Percentiles rank a stretch among this genome's conserved stretches.
Evolutionary conservation across 2,797 vertebrate genomes (phyloP).

Genomic region (Muraenolepis orangiensis): DNA sequence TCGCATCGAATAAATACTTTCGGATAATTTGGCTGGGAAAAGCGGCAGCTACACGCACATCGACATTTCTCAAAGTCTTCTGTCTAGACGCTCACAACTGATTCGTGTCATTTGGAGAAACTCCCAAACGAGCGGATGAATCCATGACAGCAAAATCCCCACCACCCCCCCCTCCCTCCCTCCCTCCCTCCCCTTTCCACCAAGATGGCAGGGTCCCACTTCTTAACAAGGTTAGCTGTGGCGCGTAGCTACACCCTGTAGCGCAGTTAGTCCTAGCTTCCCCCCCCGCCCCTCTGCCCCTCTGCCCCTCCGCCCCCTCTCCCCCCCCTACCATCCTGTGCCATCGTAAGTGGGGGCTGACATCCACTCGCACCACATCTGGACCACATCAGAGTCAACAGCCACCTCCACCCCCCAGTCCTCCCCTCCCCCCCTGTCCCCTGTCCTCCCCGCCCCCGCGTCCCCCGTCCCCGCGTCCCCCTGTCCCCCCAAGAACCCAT

Average conservation of each 20-base stretch:
- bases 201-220: slow-evolving; percentile 2
- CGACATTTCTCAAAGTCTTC: too few relatives aligned
- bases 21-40: too few relatives aligned
- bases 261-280: not conserved
- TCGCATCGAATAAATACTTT: too few relatives aligned
- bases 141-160: not conserved
- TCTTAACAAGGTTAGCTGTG: slow-evolving; percentile 12
- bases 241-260: slow-evolving; percentile 12
- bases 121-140: not conserved
- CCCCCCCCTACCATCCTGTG: slow-evolving; percentile 27
- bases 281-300: not conserved
- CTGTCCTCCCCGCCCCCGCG: too few relatives aligned
- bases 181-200: too few relatives aligned
- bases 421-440: too few relatives aligned
- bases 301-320: slow-evolving; percentile 24
- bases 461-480: too few relatives aligned
- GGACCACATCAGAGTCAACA: slow-evolving; percentile 37
- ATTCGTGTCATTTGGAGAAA: not conserved
- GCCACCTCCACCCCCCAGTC: too few relatives aligned
- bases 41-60: too few relatives aligned
- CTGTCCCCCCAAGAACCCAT: slow-evolving; percentile 57
- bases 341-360: slow-evolving; percentile 22
- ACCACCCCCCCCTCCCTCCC: too few relatives aligned
- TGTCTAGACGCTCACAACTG: too few relatives aligned
- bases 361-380: slow-evolving; percentile 57